phyloP scores from a whole-genome alignment of 2,113 vertebrate genomes.

The Rhynchomys soricoides region DNA sequence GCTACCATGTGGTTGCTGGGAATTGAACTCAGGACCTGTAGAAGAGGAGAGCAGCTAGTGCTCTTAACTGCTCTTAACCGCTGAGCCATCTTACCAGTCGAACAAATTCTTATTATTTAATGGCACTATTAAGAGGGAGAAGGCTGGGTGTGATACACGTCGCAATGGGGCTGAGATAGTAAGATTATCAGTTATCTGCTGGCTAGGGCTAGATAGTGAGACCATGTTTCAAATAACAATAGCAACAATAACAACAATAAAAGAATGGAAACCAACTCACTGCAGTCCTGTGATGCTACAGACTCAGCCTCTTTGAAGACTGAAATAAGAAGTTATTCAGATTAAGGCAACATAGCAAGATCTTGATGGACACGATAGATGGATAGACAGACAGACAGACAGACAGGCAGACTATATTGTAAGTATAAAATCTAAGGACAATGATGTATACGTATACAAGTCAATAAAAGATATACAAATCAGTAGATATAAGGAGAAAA shows the following conservation, averaged over 20 bases:
- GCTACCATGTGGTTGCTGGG: no score
- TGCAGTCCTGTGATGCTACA: background rate
- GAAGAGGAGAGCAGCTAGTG: no score
- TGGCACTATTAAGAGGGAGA: background rate
- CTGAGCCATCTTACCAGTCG: no score
- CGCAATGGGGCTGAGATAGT: background rate
- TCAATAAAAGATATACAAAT: constrained; percentile 20
- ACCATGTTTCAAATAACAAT: background rate
- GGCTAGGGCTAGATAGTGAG: background rate
- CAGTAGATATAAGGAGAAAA: background rate
- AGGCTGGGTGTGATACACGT: no score
- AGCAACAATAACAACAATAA: background rate
- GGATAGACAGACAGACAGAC: background rate
- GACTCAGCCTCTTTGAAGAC: background rate
- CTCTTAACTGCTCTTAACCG: no score
- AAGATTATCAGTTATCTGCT: background rate
- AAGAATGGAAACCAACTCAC: background rate
- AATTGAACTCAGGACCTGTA: no score
- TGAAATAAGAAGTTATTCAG: background rate
- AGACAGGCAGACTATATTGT: background rate
- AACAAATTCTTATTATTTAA: constrained; percentile 23
- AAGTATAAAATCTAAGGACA: constrained; percentile 12
- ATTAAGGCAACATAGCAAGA: background rate
- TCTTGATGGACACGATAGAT: background rate
- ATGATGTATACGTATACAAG: background rate